A percentile compares a stretch with the other conserved stretches of the same genome.
Evolutionary conservation across 1,140 invertebrate species (phyloP).

Genomic region (Nephotettix cincticeps): DNA sequence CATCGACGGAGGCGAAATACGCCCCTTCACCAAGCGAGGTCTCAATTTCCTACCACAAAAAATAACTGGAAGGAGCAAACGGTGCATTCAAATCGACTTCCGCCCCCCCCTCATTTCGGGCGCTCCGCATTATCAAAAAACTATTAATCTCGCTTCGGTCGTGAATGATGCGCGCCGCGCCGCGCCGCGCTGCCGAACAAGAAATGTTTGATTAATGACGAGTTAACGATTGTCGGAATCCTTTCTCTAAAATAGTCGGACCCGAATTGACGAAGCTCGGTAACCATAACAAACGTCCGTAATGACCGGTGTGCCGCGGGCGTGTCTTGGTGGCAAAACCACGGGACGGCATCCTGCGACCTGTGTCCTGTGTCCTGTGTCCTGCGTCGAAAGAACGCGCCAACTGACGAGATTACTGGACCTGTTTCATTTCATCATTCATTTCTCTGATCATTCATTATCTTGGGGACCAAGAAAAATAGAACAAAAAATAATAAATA

Average conservation of each 20-base stretch:
- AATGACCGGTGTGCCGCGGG: background rate
- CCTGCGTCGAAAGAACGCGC: no score
- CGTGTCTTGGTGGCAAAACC: no score
- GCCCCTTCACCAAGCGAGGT: slow-evolving; percentile 12
- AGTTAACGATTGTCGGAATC: slow-evolving; percentile 14
- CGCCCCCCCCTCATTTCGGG: background rate
- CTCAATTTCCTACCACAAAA: slow-evolving; percentile 26
- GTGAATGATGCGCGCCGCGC: slow-evolving; percentile 1
- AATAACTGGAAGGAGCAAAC: slow-evolving; percentile 22
- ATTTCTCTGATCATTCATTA: no score
- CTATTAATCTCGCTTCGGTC: slow-evolving; percentile 14
- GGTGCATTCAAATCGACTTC: slow-evolving; percentile 22
- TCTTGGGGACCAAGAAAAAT: no score
- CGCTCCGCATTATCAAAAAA: slow-evolving; percentile 19
- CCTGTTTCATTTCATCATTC: no score
- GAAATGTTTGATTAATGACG: slow-evolving; percentile 9
- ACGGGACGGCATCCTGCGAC: no score
- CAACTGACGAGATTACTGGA: no score
- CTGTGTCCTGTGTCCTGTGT: no score
- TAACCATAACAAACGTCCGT: background rate
- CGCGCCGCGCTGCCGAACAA: background rate
- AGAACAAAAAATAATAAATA: no score
- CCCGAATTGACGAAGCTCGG: background rate
- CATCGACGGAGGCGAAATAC: slow-evolving; percentile 13
- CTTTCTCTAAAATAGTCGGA: slow-evolving; percentile 11